These are phyloP conservation scores for Varanus komodoensis DNA, from an alignment of 2,113 vertebrate species.

Conservation along the genomic window DNA sequence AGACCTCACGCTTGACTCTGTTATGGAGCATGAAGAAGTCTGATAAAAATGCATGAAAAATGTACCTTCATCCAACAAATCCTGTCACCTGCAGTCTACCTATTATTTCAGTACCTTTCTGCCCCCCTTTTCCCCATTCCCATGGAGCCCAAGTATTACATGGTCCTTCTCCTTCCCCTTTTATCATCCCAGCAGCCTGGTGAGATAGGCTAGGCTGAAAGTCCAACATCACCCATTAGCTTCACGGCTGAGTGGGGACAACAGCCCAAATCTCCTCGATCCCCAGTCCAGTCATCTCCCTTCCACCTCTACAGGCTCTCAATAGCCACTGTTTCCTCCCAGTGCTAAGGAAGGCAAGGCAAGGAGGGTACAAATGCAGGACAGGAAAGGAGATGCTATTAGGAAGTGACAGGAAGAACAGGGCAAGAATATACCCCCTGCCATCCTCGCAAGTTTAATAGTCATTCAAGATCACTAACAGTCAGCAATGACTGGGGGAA, in stretches of 20 bases:
- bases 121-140: too few relatives aligned
- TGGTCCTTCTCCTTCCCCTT: too few relatives aligned
- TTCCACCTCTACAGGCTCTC: neutral
- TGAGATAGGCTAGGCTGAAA: too few relatives aligned
- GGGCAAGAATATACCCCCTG: neutral
- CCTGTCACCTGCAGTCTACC: neutral
- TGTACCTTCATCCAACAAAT: neutral
- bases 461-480: neutral
- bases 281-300: too few relatives aligned
- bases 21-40: neutral
- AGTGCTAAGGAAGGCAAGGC: conserved; percentile 33
- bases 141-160: too few relatives aligned
- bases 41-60: conserved; percentile 44
- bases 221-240: too few relatives aligned
- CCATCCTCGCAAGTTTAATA: neutral
- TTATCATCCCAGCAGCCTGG: too few relatives aligned
- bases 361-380: conserved; percentile 3
- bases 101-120: too few relatives aligned
- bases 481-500: neutral
- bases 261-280: too few relatives aligned
- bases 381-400: neutral
- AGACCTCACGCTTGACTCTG: neutral
- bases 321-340: conserved; percentile 31
- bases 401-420: neutral
- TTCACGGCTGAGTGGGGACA: too few relatives aligned